Conservation (phyloP, 1,140 invertebrate genomes). For the Hylyphantes graminicola region DNA sequence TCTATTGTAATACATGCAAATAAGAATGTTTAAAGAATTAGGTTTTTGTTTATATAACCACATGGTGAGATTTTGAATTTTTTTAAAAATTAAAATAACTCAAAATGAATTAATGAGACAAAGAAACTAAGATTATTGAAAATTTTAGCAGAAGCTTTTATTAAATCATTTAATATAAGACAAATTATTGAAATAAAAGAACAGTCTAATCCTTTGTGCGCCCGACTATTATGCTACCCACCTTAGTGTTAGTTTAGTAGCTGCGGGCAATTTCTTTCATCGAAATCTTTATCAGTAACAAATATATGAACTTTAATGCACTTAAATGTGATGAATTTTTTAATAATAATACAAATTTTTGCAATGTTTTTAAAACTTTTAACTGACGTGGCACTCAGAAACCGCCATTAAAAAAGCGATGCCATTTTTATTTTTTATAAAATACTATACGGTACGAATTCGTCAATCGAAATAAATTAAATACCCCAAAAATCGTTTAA, state of each 20-base stretch:
- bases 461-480: no score
- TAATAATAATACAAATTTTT: no score
- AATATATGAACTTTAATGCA: no score
- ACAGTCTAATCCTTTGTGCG: constrained; percentile 7
- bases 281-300: no score
- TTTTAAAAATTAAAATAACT: background rate
- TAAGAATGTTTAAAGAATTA: no score
- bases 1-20: no score
- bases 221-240: constrained; percentile 28
- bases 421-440: background rate
- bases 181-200: constrained; percentile 3
- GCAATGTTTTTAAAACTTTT: background rate
- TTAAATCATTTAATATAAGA: constrained; percentile 6
- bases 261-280: constrained; percentile 16
- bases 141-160: constrained; percentile 11
- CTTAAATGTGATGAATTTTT: no score
- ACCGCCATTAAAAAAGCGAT: constrained; percentile 17
- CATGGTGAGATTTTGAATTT: no score
- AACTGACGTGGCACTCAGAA: constrained; percentile 34
- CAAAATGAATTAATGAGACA: constrained; percentile 21
- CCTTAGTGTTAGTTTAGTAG: constrained; percentile 30
- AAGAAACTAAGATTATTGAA: constrained; percentile 24
- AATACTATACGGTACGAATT: background rate
- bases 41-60: no score
- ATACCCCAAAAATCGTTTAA: no score